phyloP scores from a whole-genome alignment of 2,888 invertebrate species.

The Ophioninae sp. region DNA sequence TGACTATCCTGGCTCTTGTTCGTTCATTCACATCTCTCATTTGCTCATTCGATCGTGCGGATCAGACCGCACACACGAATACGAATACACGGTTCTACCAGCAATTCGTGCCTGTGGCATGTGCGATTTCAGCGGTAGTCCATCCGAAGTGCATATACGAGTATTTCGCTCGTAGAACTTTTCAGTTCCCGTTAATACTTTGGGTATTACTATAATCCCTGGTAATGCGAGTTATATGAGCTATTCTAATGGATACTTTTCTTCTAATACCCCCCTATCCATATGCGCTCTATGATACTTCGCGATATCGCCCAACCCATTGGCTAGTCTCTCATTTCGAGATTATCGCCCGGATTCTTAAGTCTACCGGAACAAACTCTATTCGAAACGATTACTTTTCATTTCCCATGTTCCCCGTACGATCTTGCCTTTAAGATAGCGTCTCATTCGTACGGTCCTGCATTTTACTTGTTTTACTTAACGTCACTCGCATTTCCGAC shows the following conservation, averaged over 20 bases:
- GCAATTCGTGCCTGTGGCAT: slow-evolving; percentile 22
- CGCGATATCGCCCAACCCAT: background rate
- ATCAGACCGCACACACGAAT: slow-evolving; percentile 31
- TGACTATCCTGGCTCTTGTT: slow-evolving; percentile 40
- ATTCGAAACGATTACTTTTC: background rate
- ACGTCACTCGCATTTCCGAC: too few species aligned
- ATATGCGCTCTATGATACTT: slow-evolving; percentile 1
- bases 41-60: slow-evolving; percentile 50
- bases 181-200: slow-evolving; percentile 33
- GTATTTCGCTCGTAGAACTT: slow-evolving; percentile 21
- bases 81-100: slow-evolving; percentile 39
- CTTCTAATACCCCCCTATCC: slow-evolving; percentile 10
- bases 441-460: background rate
- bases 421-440: background rate
- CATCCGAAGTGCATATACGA: slow-evolving; percentile 1
- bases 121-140: slow-evolving; percentile 4
- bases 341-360: background rate
- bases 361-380: background rate
- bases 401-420: background rate
- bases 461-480: background rate
- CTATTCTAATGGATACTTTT: slow-evolving; percentile 12
- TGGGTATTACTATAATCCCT: slow-evolving; percentile 37
- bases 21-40: slow-evolving; percentile 51
- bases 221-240: slow-evolving; percentile 55
- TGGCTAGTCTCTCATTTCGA: background rate